These are phyloP conservation scores for Lepisosteus oculatus DNA, from an alignment of 2,113 vertebrate species.

Conservation along the genomic window DNA sequence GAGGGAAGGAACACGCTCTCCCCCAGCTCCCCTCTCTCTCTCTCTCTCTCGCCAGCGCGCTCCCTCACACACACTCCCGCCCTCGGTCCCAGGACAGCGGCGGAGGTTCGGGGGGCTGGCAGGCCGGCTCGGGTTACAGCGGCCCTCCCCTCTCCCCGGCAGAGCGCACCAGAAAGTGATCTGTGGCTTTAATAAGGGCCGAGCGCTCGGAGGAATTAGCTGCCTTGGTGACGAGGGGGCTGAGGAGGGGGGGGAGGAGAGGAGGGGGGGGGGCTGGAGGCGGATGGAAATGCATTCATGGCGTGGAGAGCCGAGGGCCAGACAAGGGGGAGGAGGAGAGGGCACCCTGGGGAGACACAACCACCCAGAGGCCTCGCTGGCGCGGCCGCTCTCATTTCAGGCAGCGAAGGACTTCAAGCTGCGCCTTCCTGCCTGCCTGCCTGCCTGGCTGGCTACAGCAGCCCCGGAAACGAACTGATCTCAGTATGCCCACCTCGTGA, in stretches of 20 bases:
- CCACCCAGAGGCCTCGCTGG: conserved; percentile 75
- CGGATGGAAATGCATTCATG: conserved; percentile 75
- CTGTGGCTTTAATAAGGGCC: conserved; percentile 98
- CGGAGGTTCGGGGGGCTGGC: conserved; percentile 50
- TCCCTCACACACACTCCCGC: not conserved
- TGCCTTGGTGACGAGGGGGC: conserved; percentile 81
- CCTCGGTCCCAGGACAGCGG: conserved; percentile 11
- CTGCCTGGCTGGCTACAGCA: conserved; percentile 41
- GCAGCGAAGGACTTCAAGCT: conserved; percentile 68
- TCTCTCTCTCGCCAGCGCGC: not conserved
- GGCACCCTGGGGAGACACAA: conserved; percentile 31
- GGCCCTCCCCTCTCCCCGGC: conserved; percentile 48
- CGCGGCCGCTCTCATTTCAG: conserved; percentile 61
- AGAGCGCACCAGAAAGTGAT: conserved; percentile 88
- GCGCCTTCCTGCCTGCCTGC: conserved; percentile 60
- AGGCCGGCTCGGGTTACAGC: conserved; percentile 73
- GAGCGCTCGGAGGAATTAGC: conserved; percentile 92
- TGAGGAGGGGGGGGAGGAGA: conserved; percentile 31
- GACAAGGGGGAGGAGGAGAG: conserved; percentile 50
- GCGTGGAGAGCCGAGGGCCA: conserved; percentile 75
- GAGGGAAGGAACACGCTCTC: conserved; percentile 5
- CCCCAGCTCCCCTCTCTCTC: not conserved
- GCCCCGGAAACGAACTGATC: conserved; percentile 31
- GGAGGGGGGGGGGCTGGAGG: conserved; percentile 57
- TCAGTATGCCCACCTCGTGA: conserved; percentile 21